Conservation (phyloP, 2,113 vertebrate genomes). For the Sigmodon hispidus region DNA sequence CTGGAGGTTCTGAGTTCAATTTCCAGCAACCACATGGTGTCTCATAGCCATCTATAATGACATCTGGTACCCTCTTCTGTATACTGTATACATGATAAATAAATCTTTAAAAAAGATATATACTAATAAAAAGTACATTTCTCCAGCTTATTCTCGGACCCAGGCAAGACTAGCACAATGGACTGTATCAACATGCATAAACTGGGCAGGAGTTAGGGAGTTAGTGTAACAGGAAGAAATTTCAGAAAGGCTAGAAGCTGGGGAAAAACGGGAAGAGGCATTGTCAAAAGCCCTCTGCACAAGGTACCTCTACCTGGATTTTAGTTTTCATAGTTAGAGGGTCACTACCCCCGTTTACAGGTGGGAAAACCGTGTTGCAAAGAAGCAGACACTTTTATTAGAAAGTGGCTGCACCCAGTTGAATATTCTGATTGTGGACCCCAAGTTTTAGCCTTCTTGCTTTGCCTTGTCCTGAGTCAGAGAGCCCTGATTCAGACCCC, state of each 20-base stretch:
- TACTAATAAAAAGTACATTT: slow-evolving; percentile 1
- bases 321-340: background rate
- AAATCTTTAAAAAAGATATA: too few relatives aligned
- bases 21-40: too few relatives aligned
- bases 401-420: background rate
- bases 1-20: too few relatives aligned
- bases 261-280: background rate
- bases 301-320: background rate
- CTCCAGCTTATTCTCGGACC: background rate
- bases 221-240: background rate
- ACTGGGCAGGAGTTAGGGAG: slow-evolving; percentile 1
- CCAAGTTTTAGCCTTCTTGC: background rate
- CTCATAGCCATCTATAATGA: too few relatives aligned
- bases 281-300: background rate
- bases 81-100: too few relatives aligned
- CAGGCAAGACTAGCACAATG: background rate
- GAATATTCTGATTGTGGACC: background rate
- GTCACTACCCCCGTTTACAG: background rate
- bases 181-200: background rate
- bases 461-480: background rate
- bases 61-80: too few relatives aligned
- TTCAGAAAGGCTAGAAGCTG: background rate
- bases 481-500: slow-evolving; percentile 15
- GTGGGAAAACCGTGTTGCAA: background rate
- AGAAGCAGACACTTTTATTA: background rate